Evolutionary conservation across 2,113 vertebrate species (phyloP).

Genomic region (Hippocampus mohnikei): DNA sequence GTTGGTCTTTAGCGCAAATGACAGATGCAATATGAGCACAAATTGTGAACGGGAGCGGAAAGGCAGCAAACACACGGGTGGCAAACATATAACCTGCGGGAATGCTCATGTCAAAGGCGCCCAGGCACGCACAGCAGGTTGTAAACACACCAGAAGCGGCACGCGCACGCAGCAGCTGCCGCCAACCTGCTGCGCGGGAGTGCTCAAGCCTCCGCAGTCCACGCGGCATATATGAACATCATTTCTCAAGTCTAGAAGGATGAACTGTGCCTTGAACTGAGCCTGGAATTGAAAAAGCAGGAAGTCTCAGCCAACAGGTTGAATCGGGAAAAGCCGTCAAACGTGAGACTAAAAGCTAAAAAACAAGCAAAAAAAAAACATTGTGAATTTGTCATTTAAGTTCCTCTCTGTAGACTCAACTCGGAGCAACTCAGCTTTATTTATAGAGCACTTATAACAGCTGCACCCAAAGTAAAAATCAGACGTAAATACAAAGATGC

Average conservation of each 20-base stretch:
- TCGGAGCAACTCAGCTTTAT: too few species aligned
- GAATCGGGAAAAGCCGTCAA: constrained; percentile 23
- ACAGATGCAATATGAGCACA: neutral
- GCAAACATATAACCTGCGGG: constrained; percentile 11
- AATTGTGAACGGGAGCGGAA: constrained; percentile 25
- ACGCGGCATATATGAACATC: constrained; percentile 55
- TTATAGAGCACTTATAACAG: too few species aligned
- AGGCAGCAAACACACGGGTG: constrained; percentile 20
- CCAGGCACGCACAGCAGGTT: constrained; percentile 39
- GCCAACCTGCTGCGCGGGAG: neutral
- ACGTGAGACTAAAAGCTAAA: neutral
- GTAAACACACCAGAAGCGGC: constrained; percentile 23
- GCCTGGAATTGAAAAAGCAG: constrained; percentile 65
- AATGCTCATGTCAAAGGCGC: constrained; percentile 18
- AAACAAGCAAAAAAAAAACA: too few species aligned
- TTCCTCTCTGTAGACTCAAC: too few species aligned
- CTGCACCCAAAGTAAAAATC: too few species aligned
- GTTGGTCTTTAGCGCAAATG: neutral
- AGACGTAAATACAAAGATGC: too few species aligned
- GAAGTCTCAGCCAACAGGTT: constrained; percentile 41
- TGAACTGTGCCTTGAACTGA: constrained; percentile 60
- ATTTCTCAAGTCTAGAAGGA: constrained; percentile 52
- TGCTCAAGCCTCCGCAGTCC: neutral
- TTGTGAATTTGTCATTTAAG: too few species aligned
- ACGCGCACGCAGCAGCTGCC: constrained; percentile 48